Evolutionary conservation across 2,113 vertebrate species (phyloP).

Genomic region (Sander vitreus): DNA sequence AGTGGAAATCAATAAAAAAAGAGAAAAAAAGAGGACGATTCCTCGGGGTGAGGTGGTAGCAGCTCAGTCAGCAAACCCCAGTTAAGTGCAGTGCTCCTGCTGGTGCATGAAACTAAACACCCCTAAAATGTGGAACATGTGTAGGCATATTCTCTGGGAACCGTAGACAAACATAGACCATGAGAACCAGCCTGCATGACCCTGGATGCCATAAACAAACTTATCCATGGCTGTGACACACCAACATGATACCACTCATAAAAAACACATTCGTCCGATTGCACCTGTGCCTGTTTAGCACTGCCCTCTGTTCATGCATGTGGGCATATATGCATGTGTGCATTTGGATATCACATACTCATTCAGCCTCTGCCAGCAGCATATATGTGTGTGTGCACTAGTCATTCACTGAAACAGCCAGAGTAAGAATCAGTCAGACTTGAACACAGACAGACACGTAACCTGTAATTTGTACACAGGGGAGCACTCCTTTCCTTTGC

Average conservation of each 20-base stretch:
- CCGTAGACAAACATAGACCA: slow-evolving; percentile 74
- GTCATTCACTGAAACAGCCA: slow-evolving; percentile 50
- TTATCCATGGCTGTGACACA: slow-evolving; percentile 64
- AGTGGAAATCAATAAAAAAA: slow-evolving; percentile 19
- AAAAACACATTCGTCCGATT: slow-evolving; percentile 64
- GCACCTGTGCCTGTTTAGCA: slow-evolving; percentile 75
- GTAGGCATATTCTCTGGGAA: slow-evolving; percentile 78
- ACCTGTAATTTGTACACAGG: slow-evolving; percentile 81
- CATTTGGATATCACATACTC: slow-evolving; percentile 47
- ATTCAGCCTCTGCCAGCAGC: too few relatives aligned
- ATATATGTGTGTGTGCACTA: slow-evolving; percentile 19
- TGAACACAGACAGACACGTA: slow-evolving; percentile 69
- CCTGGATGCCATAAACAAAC: slow-evolving; percentile 75
- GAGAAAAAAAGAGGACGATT: slow-evolving; percentile 11
- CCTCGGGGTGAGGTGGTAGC: slow-evolving; percentile 41
- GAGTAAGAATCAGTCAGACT: slow-evolving; percentile 63
- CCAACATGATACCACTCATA: slow-evolving; percentile 75
- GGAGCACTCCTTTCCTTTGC: slow-evolving; percentile 74
- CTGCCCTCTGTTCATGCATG: slow-evolving; percentile 20
- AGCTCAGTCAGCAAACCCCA: slow-evolving; percentile 68
- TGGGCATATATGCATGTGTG: slow-evolving; percentile 7
- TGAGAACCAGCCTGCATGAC: slow-evolving; percentile 73
- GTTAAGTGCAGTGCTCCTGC: slow-evolving; percentile 63
- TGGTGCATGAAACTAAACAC: slow-evolving; percentile 78
- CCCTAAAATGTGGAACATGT: slow-evolving; percentile 82